These are phyloP conservation scores for Porites rus DNA, from an alignment of 92 coral and sea anemone genomes.

Conservation along the genomic window DNA sequence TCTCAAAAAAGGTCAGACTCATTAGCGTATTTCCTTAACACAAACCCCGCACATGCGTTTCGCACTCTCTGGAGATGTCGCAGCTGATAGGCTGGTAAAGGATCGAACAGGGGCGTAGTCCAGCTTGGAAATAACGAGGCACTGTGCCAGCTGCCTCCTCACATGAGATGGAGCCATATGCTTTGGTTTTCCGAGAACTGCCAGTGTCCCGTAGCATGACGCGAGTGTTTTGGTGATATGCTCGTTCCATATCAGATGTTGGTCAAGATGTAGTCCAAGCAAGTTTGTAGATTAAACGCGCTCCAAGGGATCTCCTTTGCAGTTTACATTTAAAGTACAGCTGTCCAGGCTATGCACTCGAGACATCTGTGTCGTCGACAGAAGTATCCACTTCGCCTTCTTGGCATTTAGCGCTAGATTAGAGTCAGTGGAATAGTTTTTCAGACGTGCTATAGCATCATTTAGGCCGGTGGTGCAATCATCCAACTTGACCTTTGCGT, in stretches of 20 bases:
- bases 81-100: no score
- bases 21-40: no score
- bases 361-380: conserved; percentile 58
- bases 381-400: neutral
- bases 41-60: no score
- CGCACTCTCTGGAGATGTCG: no score
- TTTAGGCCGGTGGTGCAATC: neutral
- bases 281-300: no score
- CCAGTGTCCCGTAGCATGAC: conserved; percentile 21
- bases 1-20: no score
- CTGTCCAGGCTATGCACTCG: conserved; percentile 48
- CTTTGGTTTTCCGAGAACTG: conserved; percentile 30
- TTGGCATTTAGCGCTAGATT: neutral
- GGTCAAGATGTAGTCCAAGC: no score
- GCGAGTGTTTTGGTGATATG: no score
- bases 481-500: conserved; percentile 47
- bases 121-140: neutral
- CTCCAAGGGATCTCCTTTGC: no score
- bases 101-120: neutral
- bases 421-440: conserved; percentile 42
- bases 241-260: no score
- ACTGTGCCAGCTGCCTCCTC: conserved; percentile 25
- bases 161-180: conserved; percentile 35
- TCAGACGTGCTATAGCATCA: conserved; percentile 17
- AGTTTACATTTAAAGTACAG: neutral